These are phyloP conservation scores for Polydrusus tereticollis DNA, from an alignment of 2,888 invertebrate genomes.

Conservation along the genomic window DNA sequence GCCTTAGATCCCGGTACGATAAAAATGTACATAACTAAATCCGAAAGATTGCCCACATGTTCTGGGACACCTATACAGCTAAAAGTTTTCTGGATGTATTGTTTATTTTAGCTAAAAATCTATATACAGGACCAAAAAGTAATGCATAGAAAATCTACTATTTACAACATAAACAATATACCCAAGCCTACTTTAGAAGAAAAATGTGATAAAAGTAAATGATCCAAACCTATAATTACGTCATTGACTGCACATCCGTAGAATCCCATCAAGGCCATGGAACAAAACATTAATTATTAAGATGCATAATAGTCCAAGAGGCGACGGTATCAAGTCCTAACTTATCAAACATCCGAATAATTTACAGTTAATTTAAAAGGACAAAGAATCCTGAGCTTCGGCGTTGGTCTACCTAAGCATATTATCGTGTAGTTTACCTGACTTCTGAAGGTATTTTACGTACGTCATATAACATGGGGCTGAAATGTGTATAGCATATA, in stretches of 20 bases:
- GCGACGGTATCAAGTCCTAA: neutral
- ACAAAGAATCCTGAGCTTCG: too few relatives aligned
- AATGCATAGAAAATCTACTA: neutral
- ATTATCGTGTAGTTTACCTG: too few relatives aligned
- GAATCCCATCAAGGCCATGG: slow-evolving; percentile 60
- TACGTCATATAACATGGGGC: too few relatives aligned
- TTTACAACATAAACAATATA: slow-evolving; percentile 18
- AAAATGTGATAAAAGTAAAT: slow-evolving; percentile 48
- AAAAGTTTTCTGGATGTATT: neutral
- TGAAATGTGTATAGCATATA: too few relatives aligned
- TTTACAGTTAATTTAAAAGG: too few relatives aligned
- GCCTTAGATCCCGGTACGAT: too few relatives aligned
- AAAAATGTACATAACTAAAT: too few relatives aligned
- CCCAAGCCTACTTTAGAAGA: slow-evolving; percentile 38
- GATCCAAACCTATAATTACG: slow-evolving; percentile 67
- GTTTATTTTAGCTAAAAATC: slow-evolving; percentile 18
- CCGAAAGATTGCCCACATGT: neutral
- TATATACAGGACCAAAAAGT: slow-evolving; percentile 30
- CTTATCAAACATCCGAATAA: neutral
- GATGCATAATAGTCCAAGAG: slow-evolving; percentile 9
- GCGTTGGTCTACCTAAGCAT: too few relatives aligned
- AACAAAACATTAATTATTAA: slow-evolving; percentile 62
- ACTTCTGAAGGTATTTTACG: too few relatives aligned
- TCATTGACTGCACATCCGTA: slow-evolving; percentile 66
- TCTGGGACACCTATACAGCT: neutral